Evolutionary conservation across 2,113 vertebrate species (phyloP), one percentile per base, ranked within the genome.

Genomic region (Rhabdornis inornatus): DNA sequence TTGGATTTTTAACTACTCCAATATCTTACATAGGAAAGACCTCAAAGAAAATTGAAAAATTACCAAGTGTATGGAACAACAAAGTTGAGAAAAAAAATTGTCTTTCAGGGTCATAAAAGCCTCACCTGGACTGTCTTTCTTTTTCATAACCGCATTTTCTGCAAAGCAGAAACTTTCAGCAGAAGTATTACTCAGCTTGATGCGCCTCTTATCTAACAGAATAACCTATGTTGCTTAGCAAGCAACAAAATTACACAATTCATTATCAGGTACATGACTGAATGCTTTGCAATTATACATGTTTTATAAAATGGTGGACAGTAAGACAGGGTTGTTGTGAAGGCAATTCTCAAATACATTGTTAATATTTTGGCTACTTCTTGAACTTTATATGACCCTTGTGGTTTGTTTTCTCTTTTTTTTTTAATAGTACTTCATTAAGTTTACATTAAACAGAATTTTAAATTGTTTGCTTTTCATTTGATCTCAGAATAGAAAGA

Each of bases 31-130:
- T 11, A 78, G 56, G 74, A 52, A 78, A 66, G 3, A 21, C 2
- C 14, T 87, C 5, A 3, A 66, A 77, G 24, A 72, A 68, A 64
- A 76, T 65, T 24, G 10, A 6, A 45, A 53, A 63, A 42, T 6
- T 0, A 47, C 7, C 16, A 44, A 7, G 3, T 30, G 11, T 24
- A 2, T 31, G 44, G 27, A 66, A 39, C 5, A 49, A 33, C 27
- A 49, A 52, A 85, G 12, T 0, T 49, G n/a, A 84, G 40, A 65
- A 75, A 49, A 6, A 15, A 9, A 55, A 86, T 56, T 35, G 2
- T 37, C 55, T 35, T 8, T 56, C 42, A 68, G 56, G 9, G 39
- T 77, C 52, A 35, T 22, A 42, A 56, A 65, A 69, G 12, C 10
- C 18, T 56, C 15, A 17, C 21, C 27, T 69, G 31, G 6, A 47